A percentile compares a stretch with the other conserved stretches of the same genome.
phyloP scores from a whole-genome alignment of 2,797 vertebrate species.

The Phrynocephalus guinanensis region DNA sequence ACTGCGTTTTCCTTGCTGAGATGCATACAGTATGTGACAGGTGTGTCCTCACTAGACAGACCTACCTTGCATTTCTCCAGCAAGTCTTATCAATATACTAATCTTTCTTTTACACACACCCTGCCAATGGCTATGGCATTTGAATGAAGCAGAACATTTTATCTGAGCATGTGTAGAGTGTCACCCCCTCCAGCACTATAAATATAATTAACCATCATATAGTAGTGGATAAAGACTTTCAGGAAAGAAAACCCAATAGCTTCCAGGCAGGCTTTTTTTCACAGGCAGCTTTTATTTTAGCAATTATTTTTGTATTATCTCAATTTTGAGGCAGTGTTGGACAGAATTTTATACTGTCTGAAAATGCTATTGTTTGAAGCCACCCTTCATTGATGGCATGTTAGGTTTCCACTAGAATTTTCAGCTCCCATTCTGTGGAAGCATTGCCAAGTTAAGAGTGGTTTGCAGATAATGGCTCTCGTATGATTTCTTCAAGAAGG shows the following conservation, averaged over 20 bases:
- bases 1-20: not conserved
- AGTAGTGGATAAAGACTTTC: not conserved
- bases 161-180: not conserved
- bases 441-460: not conserved
- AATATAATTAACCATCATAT: not conserved
- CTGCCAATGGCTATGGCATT: not conserved
- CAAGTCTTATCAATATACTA: not conserved
- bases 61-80: not conserved
- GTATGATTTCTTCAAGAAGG: conserved; percentile 47
- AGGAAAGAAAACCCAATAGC: not conserved
- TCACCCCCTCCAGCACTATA: not conserved
- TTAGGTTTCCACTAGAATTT: not conserved
- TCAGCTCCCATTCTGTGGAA: not conserved
- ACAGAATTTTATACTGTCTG: not conserved
- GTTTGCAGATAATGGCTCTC: conserved; percentile 25
- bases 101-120: not conserved
- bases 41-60: not conserved
- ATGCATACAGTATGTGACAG: not conserved
- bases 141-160: not conserved
- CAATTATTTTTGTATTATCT: not conserved
- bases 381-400: not conserved
- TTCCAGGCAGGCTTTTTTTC: not conserved
- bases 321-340: not conserved
- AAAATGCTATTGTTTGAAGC: not conserved
- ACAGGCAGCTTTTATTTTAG: not conserved